Conservation (phyloP, 2,113 vertebrate species). For the Sula dactylatra region DNA sequence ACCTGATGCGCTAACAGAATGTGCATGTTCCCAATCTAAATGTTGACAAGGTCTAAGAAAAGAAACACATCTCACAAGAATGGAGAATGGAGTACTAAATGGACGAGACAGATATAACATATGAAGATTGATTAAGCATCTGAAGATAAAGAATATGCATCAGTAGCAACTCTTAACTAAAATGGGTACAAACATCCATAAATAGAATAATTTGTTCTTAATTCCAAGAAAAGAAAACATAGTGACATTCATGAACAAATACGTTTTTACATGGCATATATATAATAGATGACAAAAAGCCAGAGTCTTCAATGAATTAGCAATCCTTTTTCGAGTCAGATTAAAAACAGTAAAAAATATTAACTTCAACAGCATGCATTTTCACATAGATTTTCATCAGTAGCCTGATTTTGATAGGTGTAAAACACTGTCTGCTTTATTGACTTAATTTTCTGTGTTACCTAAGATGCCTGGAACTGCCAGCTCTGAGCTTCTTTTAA, state of each 20-base stretch:
- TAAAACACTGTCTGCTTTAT: neutral
- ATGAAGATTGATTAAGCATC: neutral
- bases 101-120: neutral
- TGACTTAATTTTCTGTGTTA: neutral
- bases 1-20: neutral
- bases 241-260: neutral
- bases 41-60: neutral
- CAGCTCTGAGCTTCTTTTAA: neutral
- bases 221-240: neutral
- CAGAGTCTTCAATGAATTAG: neutral
- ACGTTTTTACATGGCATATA: neutral
- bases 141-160: neutral
- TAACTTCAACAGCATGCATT: neutral
- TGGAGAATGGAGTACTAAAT: neutral
- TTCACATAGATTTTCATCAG: neutral
- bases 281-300: neutral
- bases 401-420: neutral
- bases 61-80: neutral
- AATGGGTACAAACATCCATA: neutral
- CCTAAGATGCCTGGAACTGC: neutral
- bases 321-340: neutral
- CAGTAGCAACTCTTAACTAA: neutral
- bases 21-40: neutral
- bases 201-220: neutral
- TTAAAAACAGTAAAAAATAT: neutral